These are phyloP conservation scores for Argya squamiceps DNA, from an alignment of 2,797 vertebrate species.

Conservation along the genomic window DNA sequence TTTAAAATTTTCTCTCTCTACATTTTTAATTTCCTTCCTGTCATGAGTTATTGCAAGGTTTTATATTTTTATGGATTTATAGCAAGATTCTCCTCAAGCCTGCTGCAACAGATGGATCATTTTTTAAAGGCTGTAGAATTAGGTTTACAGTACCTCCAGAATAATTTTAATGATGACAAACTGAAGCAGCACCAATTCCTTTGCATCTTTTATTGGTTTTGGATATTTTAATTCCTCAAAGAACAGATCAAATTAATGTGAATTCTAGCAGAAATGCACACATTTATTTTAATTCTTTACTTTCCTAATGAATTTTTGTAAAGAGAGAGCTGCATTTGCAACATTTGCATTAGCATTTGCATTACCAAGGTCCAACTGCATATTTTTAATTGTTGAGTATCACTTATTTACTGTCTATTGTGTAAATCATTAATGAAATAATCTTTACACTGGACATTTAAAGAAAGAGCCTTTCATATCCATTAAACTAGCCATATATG, in stretches of 20 bases:
- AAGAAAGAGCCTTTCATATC: not conserved
- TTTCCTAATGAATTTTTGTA: not conserved
- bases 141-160: not conserved
- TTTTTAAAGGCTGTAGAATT: not conserved
- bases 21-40: not conserved
- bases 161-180: not conserved
- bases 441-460: not conserved
- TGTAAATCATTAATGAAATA: not conserved
- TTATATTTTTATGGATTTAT: not conserved
- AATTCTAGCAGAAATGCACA: not conserved
- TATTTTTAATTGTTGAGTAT: not conserved
- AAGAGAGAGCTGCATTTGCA: not conserved
- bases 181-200: not conserved
- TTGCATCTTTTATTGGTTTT: not conserved
- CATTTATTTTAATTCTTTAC: not conserved
- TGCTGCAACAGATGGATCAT: not conserved
- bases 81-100: not conserved
- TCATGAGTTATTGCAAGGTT: not conserved
- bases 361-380: not conserved
- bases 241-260: not conserved
- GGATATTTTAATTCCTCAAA: not conserved
- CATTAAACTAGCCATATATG: not conserved
- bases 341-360: not conserved
- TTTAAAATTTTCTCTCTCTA: not conserved
- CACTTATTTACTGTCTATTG: not conserved